Evolutionary conservation across 2,113 vertebrate genomes (phyloP).

Genomic region (Phyllostomus hastatus): DNA sequence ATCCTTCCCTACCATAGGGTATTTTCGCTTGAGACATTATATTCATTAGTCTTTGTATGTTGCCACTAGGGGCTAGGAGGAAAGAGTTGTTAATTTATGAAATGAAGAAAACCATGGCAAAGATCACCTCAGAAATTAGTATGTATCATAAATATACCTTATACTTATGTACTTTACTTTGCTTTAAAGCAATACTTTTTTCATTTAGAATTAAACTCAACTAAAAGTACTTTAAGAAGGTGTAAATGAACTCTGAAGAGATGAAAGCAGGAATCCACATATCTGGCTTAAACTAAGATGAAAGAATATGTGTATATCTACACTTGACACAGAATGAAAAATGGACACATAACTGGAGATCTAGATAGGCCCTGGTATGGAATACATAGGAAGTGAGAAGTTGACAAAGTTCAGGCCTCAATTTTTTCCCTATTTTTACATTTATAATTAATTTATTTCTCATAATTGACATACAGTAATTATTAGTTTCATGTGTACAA

Average conservation of each 20-base stretch:
- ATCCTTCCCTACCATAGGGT: conserved; percentile 15
- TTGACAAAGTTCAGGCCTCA: neutral
- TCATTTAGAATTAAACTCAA: conserved; percentile 40
- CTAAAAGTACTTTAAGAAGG: conserved; percentile 16
- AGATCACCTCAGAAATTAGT: conserved; percentile 31
- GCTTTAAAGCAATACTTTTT: neutral
- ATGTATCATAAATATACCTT: neutral
- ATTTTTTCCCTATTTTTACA: neutral
- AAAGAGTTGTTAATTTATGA: neutral
- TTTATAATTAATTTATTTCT: neutral
- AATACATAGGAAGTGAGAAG: neutral
- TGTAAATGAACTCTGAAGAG: neutral
- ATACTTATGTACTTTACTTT: neutral
- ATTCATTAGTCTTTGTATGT: conserved; percentile 36
- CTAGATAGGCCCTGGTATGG: neutral
- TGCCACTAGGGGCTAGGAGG: neutral
- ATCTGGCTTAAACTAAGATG: neutral
- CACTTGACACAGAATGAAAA: neutral
- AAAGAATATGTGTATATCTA: neutral
- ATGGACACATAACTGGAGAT: neutral
- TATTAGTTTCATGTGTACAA: neutral
- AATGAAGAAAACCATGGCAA: conserved; percentile 32
- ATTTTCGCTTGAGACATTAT: conserved; percentile 36
- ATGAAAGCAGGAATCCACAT: neutral
- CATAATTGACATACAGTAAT: neutral